A percentile compares a stretch with the other conserved stretches of the same genome.
Evolutionary conservation across 1,140 invertebrate genomes (phyloP).

Genomic region (Lepidostoma basale): DNA sequence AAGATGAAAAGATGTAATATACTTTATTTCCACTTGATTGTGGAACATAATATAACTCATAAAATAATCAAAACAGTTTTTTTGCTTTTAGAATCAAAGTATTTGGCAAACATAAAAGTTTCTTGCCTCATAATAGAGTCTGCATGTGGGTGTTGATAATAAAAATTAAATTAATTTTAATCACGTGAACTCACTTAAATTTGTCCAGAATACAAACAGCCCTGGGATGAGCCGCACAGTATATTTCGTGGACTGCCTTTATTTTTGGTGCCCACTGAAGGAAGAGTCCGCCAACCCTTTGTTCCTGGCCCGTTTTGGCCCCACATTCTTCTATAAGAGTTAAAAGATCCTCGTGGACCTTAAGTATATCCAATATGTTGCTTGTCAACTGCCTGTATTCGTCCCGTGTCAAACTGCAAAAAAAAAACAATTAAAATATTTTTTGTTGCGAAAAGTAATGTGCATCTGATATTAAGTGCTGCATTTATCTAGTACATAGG

Average conservation of each 20-base stretch:
- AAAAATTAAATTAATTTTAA: background rate
- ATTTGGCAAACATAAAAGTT: too few relatives aligned
- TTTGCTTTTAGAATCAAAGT: too few relatives aligned
- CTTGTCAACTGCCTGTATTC: conserved; percentile 87
- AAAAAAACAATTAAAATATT: too few relatives aligned
- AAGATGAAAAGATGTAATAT: too few relatives aligned
- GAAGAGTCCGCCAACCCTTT: conserved; percentile 91
- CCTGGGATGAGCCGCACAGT: conserved; percentile 91
- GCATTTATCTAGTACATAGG: too few relatives aligned
- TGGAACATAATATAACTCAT: too few relatives aligned
- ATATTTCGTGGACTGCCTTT: conserved; percentile 84
- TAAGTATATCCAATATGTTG: conserved; percentile 86
- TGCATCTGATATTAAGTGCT: too few relatives aligned
- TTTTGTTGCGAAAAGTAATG: conserved; percentile 1
- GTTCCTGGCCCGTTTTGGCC: conserved; percentile 71
- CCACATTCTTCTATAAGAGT: conserved; percentile 77
- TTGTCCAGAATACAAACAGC: conserved; percentile 91
- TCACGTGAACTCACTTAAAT: conserved; percentile 71
- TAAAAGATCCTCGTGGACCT: conserved; percentile 81
- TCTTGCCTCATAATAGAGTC: too few relatives aligned
- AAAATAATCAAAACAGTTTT: too few relatives aligned
- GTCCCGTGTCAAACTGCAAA: conserved; percentile 78
- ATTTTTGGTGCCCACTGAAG: conserved; percentile 84
- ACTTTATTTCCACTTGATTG: too few relatives aligned
- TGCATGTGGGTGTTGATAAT: too few relatives aligned